Conservation (phyloP, 2,888 invertebrate genomes). For the Trichogramma dendrolimi region DNA sequence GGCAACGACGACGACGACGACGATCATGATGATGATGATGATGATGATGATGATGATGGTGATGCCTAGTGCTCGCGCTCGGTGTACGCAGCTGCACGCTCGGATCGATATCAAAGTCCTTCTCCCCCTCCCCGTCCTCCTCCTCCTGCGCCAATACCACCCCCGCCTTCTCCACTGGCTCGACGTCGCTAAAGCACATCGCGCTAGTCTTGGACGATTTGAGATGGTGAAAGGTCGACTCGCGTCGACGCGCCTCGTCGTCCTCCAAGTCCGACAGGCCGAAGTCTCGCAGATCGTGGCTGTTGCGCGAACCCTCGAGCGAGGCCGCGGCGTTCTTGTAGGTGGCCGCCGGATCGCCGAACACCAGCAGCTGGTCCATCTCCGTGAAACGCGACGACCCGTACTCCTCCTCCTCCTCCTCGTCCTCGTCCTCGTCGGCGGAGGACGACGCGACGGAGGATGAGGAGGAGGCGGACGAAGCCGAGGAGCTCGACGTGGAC, state of each 20-base stretch:
- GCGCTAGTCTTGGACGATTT: conserved; percentile 10
- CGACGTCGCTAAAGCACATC: background rate
- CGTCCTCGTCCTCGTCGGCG: conserved; percentile 35
- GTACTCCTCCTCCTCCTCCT: conserved; percentile 36
- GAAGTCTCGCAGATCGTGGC: conserved; percentile 48
- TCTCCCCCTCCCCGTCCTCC: background rate
- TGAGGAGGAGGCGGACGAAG: conserved; percentile 44
- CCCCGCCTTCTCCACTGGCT: background rate
- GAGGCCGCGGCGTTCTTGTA: conserved; percentile 43
- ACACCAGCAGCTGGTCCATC: conserved; percentile 41
- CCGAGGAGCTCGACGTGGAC: conserved; percentile 38
- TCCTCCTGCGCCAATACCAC: background rate
- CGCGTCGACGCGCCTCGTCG: conserved; percentile 39
- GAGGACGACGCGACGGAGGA: conserved; percentile 36
- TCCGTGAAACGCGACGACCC: conserved; percentile 18
- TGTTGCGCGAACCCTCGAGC: conserved; percentile 45
- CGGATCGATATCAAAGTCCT: conserved; percentile 29
- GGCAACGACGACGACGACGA: conserved; percentile 8
- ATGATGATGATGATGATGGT: conserved; percentile 32
- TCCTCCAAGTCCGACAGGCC: conserved; percentile 41
- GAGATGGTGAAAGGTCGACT: conserved; percentile 43
- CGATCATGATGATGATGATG: conserved; percentile 18
- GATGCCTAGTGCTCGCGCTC: conserved; percentile 26
- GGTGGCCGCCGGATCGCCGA: conserved; percentile 42
- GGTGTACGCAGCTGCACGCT: conserved; percentile 15